Evolutionary conservation across 92 coral and sea anemone species (phyloP).

Genomic region (Micromussa lordhowensis): DNA sequence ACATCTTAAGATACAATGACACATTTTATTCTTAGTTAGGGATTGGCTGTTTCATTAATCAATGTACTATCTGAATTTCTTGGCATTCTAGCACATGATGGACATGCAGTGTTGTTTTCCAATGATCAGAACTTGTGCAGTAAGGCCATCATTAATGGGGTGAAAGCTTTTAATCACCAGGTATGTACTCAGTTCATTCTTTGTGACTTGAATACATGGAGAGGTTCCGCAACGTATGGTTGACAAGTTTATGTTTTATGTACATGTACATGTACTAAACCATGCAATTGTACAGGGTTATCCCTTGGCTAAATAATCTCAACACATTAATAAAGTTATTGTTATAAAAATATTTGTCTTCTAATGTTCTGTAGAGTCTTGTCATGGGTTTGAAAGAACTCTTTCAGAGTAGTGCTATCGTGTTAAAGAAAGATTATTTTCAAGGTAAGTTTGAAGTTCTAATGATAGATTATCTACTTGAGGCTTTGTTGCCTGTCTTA

Average conservation of each 20-base stretch:
- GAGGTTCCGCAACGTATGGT: no score
- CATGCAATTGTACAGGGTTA: no score
- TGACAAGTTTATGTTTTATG: no score
- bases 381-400: conserved; percentile 86
- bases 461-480: no score
- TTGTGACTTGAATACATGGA: no score
- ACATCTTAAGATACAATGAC: no score
- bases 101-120: conserved; percentile 88
- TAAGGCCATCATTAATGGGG: conserved; percentile 95
- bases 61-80: background rate
- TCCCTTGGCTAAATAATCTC: no score
- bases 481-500: background rate
- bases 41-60: background rate
- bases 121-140: conserved; percentile 95
- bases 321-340: no score
- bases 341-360: background rate
- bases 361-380: conserved; percentile 61
- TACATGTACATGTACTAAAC: no score
- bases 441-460: conserved; percentile 60
- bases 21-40: background rate
- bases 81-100: conserved; percentile 74
- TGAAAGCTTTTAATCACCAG: conserved; percentile 94
- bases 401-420: conserved; percentile 74
- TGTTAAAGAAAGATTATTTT: conserved; percentile 77
- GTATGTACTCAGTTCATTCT: conserved; percentile 17